Evolutionary conservation across 1,140 invertebrate genomes (phyloP).

Genomic region (Apolygus lucorum): DNA sequence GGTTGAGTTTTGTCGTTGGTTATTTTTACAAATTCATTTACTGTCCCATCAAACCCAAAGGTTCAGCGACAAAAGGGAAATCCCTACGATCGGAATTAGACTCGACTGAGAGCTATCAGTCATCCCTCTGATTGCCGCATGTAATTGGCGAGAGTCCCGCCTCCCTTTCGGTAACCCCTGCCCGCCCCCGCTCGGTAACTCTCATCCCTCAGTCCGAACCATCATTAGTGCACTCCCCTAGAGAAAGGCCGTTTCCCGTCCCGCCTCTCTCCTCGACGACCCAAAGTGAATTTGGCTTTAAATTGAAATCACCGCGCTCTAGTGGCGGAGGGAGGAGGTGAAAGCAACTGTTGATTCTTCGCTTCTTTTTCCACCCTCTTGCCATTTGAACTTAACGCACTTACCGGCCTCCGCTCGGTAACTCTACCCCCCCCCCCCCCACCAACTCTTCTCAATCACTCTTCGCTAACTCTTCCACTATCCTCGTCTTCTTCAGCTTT

Average conservation of each 20-base stretch:
- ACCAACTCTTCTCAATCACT: too few relatives aligned
- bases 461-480: too few relatives aligned
- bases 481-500: too few relatives aligned
- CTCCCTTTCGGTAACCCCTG: not conserved
- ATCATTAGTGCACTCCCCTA: not conserved
- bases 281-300: constrained; percentile 16
- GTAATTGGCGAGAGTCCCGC: not conserved
- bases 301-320: constrained; percentile 14
- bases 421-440: not conserved
- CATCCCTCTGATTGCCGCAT: not conserved
- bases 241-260: too few relatives aligned
- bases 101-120: not conserved
- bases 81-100: too few relatives aligned
- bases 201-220: not conserved
- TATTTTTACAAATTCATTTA: too few relatives aligned
- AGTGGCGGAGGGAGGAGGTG: too few relatives aligned
- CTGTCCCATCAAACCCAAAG: too few relatives aligned
- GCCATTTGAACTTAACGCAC: constrained; percentile 10
- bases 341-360: constrained; percentile 18
- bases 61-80: not conserved
- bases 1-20: too few relatives aligned
- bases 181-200: not conserved
- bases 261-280: not conserved
- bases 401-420: not conserved
- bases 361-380: not conserved